Evolutionary conservation across 2,797 vertebrate species (phyloP).

Genomic region (Emys orbicularis): DNA sequence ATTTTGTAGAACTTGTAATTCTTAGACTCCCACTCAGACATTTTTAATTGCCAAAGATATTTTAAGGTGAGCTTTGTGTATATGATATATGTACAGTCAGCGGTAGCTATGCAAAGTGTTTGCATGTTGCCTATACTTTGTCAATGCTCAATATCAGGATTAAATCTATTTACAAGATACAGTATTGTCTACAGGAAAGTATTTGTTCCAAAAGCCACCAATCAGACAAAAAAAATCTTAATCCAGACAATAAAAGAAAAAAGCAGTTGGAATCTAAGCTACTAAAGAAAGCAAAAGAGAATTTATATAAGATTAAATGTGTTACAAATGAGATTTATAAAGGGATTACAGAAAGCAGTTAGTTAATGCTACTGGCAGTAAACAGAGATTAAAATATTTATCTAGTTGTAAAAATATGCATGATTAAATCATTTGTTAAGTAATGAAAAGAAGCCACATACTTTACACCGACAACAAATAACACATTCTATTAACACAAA

Average conservation of each 20-base stretch:
- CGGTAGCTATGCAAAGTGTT: neutral
- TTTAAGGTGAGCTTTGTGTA: neutral
- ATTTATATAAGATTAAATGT: slow-evolving; percentile 36
- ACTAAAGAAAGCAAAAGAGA: neutral
- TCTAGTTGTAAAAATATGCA: slow-evolving; percentile 50
- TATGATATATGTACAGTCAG: neutral
- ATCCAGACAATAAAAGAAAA: neutral
- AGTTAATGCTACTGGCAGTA: slow-evolving; percentile 55
- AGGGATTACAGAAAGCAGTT: slow-evolving; percentile 66
- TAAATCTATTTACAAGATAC: neutral
- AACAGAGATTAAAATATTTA: slow-evolving; percentile 73
- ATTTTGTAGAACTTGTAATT: neutral
- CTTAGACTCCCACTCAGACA: accelerated
- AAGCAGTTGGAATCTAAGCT: neutral
- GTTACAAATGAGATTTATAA: slow-evolving; percentile 70
- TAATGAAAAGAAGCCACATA: slow-evolving; percentile 22
- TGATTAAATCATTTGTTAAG: slow-evolving; percentile 42
- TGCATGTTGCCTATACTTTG: neutral
- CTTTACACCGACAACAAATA: slow-evolving; percentile 39
- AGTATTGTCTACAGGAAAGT: neutral
- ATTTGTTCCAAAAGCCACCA: neutral
- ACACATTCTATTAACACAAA: neutral
- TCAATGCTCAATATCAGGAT: neutral
- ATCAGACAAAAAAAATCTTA: neutral
- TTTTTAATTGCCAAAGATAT: neutral